Percentiles rank a stretch among this genome's conserved stretches.
Conservation (phyloP, 2,888 invertebrate species). For the Temnothorax rugatulus region DNA sequence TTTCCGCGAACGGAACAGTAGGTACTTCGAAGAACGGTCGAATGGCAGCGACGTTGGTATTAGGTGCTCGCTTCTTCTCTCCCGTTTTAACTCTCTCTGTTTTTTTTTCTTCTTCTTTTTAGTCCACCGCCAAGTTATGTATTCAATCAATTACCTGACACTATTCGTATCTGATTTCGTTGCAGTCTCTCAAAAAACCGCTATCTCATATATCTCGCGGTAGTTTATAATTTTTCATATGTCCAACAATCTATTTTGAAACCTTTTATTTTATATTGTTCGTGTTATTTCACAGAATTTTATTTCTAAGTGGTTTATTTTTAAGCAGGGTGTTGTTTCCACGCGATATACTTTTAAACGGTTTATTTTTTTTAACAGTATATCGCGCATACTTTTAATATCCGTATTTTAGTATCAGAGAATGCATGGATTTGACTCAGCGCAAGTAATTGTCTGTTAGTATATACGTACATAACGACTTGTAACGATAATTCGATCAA, state of each 20-base stretch:
- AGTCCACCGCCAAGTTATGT: slow-evolving; percentile 17
- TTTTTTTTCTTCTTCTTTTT: slow-evolving; percentile 12
- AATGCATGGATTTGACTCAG: neutral
- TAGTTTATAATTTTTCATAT: neutral
- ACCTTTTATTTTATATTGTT: neutral
- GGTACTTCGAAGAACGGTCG: slow-evolving; percentile 37
- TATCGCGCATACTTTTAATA: slow-evolving; percentile 9
- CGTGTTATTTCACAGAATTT: neutral
- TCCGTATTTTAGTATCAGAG: neutral
- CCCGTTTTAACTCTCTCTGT: neutral
- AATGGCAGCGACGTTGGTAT: slow-evolving; percentile 36
- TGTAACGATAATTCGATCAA: slow-evolving; percentile 39
- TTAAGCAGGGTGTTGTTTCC: neutral
- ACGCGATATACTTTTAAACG: neutral
- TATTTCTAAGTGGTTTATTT: slow-evolving; percentile 1
- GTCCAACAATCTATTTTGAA: neutral
- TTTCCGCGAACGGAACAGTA: slow-evolving; percentile 37
- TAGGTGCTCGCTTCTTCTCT: neutral
- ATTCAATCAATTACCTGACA: slow-evolving; percentile 28
- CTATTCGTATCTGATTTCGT: neutral
- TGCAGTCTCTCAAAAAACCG: neutral
- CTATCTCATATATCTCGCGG: neutral
- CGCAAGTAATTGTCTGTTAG: slow-evolving; percentile 26
- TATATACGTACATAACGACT: neutral
- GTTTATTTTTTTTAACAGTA: slow-evolving; percentile 15